Conservation (phyloP, 2,888 invertebrate species). For the Yponomeuta evonymella region DNA sequence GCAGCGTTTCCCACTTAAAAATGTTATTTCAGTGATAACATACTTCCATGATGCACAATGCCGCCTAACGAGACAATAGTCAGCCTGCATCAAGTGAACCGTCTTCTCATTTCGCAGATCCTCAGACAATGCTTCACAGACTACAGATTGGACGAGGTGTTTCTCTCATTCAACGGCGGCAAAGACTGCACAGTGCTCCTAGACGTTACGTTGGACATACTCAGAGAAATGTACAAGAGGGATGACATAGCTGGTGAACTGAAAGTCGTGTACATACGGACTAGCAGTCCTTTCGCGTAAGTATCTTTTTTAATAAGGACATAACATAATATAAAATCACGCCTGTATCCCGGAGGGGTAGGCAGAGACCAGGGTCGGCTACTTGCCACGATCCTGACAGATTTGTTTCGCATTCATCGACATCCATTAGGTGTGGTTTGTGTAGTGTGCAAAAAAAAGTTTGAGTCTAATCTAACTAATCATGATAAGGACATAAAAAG, state of each 20-base stretch:
- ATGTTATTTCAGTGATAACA: not conserved
- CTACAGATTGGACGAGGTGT: conserved; percentile 85
- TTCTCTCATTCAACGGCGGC: conserved; percentile 97
- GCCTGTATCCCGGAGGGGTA: too few relatives aligned
- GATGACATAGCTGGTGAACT: conserved; percentile 62
- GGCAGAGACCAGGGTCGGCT: too few relatives aligned
- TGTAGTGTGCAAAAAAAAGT: too few relatives aligned
- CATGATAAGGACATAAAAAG: too few relatives aligned
- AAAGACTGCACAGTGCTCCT: conserved; percentile 98
- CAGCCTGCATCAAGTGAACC: conserved; percentile 21
- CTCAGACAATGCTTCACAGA: conserved; percentile 76
- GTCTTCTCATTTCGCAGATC: conserved; percentile 60
- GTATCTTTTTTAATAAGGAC: not conserved
- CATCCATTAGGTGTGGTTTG: too few relatives aligned
- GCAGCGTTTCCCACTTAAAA: not conserved
- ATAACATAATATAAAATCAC: too few relatives aligned
- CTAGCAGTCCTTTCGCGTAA: conserved; percentile 81
- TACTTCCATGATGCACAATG: not conserved
- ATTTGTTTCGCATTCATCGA: too few relatives aligned
- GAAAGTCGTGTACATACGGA: conserved; percentile 87
- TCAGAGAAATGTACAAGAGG: conserved; percentile 42
- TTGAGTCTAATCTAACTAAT: too few relatives aligned
- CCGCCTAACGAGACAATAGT: conserved; percentile 22
- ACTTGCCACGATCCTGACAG: too few relatives aligned
- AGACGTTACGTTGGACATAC: conserved; percentile 49